Evolutionary conservation across 2,888 invertebrate genomes (phyloP), one percentile per base, ranked within the genome.

Genomic region (Temnothorax ravouxi): DNA sequence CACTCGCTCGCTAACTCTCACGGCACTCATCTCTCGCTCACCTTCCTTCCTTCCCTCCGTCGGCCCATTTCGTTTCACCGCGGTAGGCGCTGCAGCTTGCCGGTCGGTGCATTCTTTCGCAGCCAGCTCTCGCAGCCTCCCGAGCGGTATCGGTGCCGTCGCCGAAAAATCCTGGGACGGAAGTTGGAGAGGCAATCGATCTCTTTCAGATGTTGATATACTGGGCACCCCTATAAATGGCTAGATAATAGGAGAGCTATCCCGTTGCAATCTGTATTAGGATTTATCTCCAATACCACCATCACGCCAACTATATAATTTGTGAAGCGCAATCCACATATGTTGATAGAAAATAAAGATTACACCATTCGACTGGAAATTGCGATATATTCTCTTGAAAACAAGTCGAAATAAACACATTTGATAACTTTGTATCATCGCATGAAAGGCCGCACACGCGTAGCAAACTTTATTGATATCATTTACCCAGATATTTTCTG

Each of bases 61-160:
- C 71, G 29, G 81, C 41, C 81, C 74, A 69, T 64, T 81, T 81
- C 69, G 52, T 64, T 71, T 52, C 72, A n/a, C n/a, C 61, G 72
- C n/a, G n/a, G n/a, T 84, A 52, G 44, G 67, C 72, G 72, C 50
- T 38, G 56, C 67, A 77, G 56, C 44, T 29, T 67, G 56, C 44
- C 9, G 38, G 38, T 2, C 50, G 41, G 25, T 76, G 76, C 83
- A 56, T 77, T 47, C 41, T 72, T 52, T 61, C 25, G 15, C 4
- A 11, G 25, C 44, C 50, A 44, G 38, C 21, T 11, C 44, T 18
- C 62, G 11, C 29, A 41, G n/a, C 47, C 47, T 38, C 18, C 15
- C 47, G 6, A 38, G 47, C 25, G 25, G 21, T 50, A 44, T 71
- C 29, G 34, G 50, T 11, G 25, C 21, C 56, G 34, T 1, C 15